phyloP scores from a whole-genome alignment of 2,113 vertebrate species.

The Pomatorhinus ruficollis region DNA sequence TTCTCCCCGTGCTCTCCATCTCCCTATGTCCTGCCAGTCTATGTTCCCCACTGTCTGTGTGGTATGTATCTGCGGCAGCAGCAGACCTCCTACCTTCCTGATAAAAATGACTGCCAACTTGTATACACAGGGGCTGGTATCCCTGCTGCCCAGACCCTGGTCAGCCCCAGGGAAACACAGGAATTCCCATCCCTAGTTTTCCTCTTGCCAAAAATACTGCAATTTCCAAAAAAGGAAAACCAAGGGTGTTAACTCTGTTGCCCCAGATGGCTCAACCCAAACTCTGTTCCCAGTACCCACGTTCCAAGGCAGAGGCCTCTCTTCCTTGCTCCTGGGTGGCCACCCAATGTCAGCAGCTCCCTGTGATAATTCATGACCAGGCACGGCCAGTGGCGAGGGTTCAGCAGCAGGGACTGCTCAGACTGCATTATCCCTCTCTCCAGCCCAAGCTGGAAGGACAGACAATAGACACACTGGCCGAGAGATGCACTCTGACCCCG shows the following conservation, averaged over 20 bases:
- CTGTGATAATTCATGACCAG: slow-evolving; percentile 40
- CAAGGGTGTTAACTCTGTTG: slow-evolving; percentile 4
- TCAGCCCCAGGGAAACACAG: neutral
- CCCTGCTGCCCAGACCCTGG: neutral
- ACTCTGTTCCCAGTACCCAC: neutral
- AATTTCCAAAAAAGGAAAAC: slow-evolving; percentile 24
- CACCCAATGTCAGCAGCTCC: neutral
- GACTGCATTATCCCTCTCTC: slow-evolving; percentile 40
- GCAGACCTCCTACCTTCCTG: neutral
- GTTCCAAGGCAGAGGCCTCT: neutral
- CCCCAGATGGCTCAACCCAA: slow-evolving; percentile 35
- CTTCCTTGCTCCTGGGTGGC: slow-evolving; percentile 16
- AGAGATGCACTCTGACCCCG: slow-evolving; percentile 65
- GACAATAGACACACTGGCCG: slow-evolving; percentile 42
- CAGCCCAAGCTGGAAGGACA: neutral
- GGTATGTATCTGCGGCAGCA: neutral
- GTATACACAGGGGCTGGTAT: neutral
- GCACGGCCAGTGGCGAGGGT: neutral
- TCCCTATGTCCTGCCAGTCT: neutral
- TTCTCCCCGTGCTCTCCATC: neutral
- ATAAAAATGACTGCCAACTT: neutral
- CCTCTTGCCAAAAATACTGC: neutral
- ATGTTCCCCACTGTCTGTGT: fast-evolving
- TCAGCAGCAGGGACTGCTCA: neutral
- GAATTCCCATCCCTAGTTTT: neutral